These are phyloP conservation scores for Drosophila kurseongensis DNA, from an alignment of 1,140 invertebrate genomes.

Conservation along the genomic window DNA sequence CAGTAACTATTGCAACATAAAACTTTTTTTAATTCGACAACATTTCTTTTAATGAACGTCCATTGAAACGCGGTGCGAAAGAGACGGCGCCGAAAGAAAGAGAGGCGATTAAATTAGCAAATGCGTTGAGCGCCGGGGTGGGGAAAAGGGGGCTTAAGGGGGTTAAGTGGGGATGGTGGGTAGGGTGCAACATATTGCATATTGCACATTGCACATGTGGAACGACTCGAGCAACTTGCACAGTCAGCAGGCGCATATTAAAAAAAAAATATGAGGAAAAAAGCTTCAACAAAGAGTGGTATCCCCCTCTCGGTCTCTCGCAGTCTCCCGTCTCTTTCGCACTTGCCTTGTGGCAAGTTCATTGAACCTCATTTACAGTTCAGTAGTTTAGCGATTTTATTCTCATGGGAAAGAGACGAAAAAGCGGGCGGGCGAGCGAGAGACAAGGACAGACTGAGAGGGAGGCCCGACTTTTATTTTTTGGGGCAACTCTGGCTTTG, in stretches of 20 bases:
- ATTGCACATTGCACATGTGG: constrained; percentile 60
- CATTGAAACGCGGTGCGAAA: constrained; percentile 39
- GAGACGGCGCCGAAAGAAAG: constrained; percentile 21
- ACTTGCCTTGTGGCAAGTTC: constrained; percentile 67
- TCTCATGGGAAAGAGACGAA: constrained; percentile 36
- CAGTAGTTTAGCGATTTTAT: constrained; percentile 82
- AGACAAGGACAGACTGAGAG: constrained; percentile 13
- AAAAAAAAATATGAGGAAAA: constrained; percentile 53
- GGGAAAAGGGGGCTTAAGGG: not conserved
- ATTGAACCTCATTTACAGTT: constrained; percentile 78
- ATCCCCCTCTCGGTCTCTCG: constrained; percentile 15
- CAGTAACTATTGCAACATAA: constrained; percentile 42
- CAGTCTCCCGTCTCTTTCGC: constrained; percentile 16
- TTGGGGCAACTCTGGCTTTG: constrained; percentile 44
- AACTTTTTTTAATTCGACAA: constrained; percentile 50
- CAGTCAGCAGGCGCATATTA: constrained; percentile 77
- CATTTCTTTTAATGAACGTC: constrained; percentile 67
- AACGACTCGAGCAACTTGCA: constrained; percentile 66
- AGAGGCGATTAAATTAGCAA: constrained; percentile 73
- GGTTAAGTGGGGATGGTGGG: not conserved
- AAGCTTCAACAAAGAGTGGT: constrained; percentile 57
- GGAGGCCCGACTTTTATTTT: constrained; percentile 42
- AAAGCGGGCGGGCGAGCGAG: constrained; percentile 4
- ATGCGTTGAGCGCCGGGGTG: constrained; percentile 32
- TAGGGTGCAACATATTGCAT: constrained; percentile 39